A percentile compares a stretch with the other conserved stretches of the same genome.
Conservation (phyloP, 2,888 invertebrate species). For the Theristus sp. region DNA sequence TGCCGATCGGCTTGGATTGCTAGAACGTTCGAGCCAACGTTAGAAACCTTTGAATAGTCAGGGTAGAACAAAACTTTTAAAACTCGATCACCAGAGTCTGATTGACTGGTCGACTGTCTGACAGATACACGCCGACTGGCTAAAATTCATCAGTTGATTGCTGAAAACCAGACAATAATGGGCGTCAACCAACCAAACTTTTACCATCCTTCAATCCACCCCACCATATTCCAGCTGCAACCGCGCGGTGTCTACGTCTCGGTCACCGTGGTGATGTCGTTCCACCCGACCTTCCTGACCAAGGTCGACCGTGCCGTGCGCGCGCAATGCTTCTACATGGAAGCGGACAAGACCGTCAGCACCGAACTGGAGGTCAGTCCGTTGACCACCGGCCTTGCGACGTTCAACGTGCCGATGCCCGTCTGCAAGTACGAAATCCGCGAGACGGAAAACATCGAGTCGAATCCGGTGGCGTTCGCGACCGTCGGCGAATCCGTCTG, state of each 20-base stretch:
- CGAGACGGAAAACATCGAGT: not conserved
- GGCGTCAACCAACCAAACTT: too few species aligned
- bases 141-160: not conserved
- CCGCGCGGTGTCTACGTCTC: constrained; percentile 12
- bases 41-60: too few species aligned
- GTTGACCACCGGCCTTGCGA: not conserved
- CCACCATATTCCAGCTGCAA: not conserved
- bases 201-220: too few species aligned
- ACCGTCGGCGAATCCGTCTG: not conserved
- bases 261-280: constrained; percentile 4
- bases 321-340: not conserved
- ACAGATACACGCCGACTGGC: too few species aligned
- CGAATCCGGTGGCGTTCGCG: not conserved
- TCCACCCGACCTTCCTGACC: constrained; percentile 7
- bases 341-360: not conserved
- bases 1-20: too few species aligned
- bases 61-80: not conserved
- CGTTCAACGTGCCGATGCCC: not conserved
- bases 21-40: too few species aligned
- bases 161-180: not conserved
- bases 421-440: not conserved
- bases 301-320: not conserved
- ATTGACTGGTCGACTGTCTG: too few species aligned
- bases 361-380: not conserved
- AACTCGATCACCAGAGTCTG: not conserved